Conservation (phyloP, 2,797 vertebrate genomes). For the Ctenopoma kingsleyae region DNA sequence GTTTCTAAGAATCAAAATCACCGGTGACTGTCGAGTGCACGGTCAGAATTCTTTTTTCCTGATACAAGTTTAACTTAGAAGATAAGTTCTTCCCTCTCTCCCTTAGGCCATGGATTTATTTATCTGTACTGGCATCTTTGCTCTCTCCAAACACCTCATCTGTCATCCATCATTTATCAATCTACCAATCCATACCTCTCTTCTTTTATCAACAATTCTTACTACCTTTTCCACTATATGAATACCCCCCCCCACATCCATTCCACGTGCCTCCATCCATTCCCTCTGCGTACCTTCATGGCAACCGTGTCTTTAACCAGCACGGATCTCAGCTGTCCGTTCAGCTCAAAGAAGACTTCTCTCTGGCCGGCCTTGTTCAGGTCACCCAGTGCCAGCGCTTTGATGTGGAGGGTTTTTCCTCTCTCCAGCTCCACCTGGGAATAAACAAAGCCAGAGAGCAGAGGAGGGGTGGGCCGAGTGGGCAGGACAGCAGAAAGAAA, state of each 20-base stretch:
- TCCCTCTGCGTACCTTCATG: slow-evolving; percentile 87
- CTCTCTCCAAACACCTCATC: neutral
- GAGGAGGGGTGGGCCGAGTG: neutral
- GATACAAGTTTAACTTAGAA: neutral
- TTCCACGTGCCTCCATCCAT: neutral
- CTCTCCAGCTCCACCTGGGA: slow-evolving; percentile 93
- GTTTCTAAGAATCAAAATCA: slow-evolving; percentile 35
- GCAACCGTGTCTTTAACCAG: slow-evolving; percentile 93
- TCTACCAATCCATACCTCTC: neutral
- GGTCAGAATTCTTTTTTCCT: neutral
- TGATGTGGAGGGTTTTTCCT: slow-evolving; percentile 95
- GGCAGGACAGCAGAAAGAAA: neutral
- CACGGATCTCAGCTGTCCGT: slow-evolving; percentile 93
- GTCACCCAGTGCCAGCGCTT: slow-evolving; percentile 94
- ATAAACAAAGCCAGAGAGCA: slow-evolving; percentile 1
- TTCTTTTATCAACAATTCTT: neutral
- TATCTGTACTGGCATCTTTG: slow-evolving; percentile 5
- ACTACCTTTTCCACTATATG: neutral
- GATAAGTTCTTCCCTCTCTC: neutral
- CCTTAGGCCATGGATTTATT: neutral
- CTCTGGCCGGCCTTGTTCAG: slow-evolving; percentile 93
- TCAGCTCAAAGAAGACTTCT: slow-evolving; percentile 97
- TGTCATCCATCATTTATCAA: slow-evolving; percentile 6
- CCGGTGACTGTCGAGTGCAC: neutral
- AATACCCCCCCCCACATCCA: neutral